Conservation (phyloP, 1,140 invertebrate species). For the Caenorhabditis remanei region DNA sequence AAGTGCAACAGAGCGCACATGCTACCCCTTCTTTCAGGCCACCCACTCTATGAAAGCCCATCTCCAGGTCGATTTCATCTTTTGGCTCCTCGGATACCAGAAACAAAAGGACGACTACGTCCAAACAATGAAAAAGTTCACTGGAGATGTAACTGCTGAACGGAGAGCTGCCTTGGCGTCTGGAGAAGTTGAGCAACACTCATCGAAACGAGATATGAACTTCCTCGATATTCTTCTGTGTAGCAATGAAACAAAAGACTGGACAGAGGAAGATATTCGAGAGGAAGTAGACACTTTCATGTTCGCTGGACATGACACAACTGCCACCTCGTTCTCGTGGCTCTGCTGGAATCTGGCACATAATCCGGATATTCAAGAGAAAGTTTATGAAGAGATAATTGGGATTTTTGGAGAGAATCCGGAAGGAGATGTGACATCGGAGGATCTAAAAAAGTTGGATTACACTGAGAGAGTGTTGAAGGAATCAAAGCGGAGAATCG, state of each 20-base stretch:
- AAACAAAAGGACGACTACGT: slow-evolving; percentile 4
- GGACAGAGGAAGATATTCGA: slow-evolving; percentile 80
- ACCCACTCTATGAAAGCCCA: neutral
- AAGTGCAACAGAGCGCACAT: no score
- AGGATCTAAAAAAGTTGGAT: slow-evolving; percentile 87
- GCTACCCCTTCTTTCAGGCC: neutral
- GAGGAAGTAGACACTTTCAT: slow-evolving; percentile 87
- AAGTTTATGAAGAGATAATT: slow-evolving; percentile 85
- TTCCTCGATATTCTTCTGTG: slow-evolving; percentile 93
- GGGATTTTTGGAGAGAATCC: slow-evolving; percentile 81
- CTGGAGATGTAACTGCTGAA: slow-evolving; percentile 25
- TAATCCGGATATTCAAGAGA: slow-evolving; percentile 82
- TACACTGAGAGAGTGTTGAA: slow-evolving; percentile 87
- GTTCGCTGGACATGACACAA: slow-evolving; percentile 89
- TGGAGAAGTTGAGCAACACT: slow-evolving; percentile 66
- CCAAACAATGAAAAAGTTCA: slow-evolving; percentile 4
- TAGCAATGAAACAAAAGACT: slow-evolving; percentile 84
- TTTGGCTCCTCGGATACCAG: neutral
- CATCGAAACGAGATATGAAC: slow-evolving; percentile 81
- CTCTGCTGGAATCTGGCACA: slow-evolving; percentile 79
- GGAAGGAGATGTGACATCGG: slow-evolving; percentile 84
- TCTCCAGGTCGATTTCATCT: neutral
- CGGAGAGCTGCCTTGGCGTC: neutral
- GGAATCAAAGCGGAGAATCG: slow-evolving; percentile 83
- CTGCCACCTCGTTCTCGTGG: slow-evolving; percentile 85